Conservation (phyloP, 2,113 vertebrate genomes). For the Gobio gobio region DNA sequence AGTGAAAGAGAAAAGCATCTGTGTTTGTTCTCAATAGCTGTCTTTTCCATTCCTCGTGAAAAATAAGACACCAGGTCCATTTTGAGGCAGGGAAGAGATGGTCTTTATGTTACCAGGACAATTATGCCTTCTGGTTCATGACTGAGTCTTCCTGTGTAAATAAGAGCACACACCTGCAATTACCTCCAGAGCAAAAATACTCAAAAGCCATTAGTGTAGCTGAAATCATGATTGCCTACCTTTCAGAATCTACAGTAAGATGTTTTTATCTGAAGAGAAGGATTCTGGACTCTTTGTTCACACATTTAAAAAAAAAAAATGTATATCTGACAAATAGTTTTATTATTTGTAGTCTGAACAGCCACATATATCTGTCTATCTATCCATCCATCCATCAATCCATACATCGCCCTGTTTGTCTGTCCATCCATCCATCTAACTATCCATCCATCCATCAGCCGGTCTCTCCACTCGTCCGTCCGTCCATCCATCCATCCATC, state of each 20-base stretch:
- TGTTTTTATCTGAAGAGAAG: not conserved
- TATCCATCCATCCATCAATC: too few relatives aligned
- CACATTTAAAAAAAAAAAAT: too few relatives aligned
- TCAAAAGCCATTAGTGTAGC: conserved; percentile 1
- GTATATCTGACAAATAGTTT: too few relatives aligned
- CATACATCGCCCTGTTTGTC: too few relatives aligned
- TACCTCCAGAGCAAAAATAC: not conserved
- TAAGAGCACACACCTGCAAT: conserved; percentile 26
- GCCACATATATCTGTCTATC: too few relatives aligned
- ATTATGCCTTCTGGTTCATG: conserved; percentile 9
- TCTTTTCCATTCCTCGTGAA: conserved; percentile 6
- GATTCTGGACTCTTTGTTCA: not conserved
- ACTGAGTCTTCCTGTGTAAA: conserved; percentile 19
- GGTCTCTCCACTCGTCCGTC: not conserved
- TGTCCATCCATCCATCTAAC: too few relatives aligned
- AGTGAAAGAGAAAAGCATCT: conserved; percentile 2
- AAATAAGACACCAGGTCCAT: not conserved
- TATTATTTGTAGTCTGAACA: not conserved
- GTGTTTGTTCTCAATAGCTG: not conserved
- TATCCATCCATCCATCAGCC: not conserved
- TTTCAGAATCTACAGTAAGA: not conserved
- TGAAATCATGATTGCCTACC: not conserved
- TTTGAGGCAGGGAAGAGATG: not conserved
- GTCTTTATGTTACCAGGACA: not conserved
- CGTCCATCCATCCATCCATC: too few relatives aligned